A percentile compares a stretch with the other conserved stretches of the same genome.
phyloP scores from a whole-genome alignment of 1,140 invertebrate genomes.

The Temnothorax curvispinosus region DNA sequence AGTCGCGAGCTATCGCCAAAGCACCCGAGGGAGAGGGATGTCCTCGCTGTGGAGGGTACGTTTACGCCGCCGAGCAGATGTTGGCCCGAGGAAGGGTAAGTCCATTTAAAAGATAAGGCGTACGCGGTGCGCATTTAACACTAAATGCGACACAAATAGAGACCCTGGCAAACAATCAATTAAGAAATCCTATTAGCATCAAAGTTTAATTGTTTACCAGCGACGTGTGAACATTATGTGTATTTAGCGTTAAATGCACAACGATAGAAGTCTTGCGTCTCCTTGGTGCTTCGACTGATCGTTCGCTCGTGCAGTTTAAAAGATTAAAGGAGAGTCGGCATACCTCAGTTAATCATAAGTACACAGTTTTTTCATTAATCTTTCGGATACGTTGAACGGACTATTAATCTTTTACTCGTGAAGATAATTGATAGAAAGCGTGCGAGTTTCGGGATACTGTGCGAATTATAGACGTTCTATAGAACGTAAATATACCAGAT shows the following conservation, averaged over 20 bases:
- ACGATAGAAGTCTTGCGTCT: slow-evolving; percentile 10
- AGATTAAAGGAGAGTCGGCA: not conserved
- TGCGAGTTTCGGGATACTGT: not conserved
- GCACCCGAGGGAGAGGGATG: slow-evolving; percentile 95
- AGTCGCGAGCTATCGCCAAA: slow-evolving; percentile 91
- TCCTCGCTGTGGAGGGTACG: slow-evolving; percentile 95
- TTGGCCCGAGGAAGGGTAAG: slow-evolving; percentile 94
- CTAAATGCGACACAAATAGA: slow-evolving; percentile 25
- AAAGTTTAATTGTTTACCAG: not conserved
- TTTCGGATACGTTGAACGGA: not conserved
- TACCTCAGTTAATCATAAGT: not conserved
- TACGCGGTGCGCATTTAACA: not conserved
- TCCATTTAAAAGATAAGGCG: slow-evolving; percentile 63
- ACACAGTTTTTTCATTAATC: not conserved
- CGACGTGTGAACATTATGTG: not conserved
- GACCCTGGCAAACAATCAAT: not conserved
- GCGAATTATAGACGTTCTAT: not conserved
- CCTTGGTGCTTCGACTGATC: slow-evolving; percentile 59
- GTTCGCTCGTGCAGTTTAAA: slow-evolving; percentile 16
- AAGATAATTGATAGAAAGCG: not conserved
- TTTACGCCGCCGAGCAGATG: slow-evolving; percentile 98
- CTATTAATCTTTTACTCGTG: not conserved
- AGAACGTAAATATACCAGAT: not conserved
- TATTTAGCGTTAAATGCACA: slow-evolving; percentile 28
- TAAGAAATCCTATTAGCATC: slow-evolving; percentile 1